Conservation (phyloP, 2,888 invertebrate species). For the Geotrupes spiniger region DNA sequence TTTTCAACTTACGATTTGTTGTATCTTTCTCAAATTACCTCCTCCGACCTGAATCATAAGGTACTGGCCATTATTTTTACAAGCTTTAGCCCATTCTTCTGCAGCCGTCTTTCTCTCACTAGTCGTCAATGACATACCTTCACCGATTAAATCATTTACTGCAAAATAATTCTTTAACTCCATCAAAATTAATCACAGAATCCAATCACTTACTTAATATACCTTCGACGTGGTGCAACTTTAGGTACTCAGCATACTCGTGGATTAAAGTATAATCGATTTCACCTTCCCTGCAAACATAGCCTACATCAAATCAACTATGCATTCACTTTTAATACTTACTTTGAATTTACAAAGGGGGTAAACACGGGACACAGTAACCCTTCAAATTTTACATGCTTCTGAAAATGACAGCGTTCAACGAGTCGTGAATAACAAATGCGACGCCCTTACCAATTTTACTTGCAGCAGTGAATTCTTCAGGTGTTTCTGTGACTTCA, state of each 20-base stretch:
- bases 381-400: constrained; percentile 1
- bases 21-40: constrained; percentile 63
- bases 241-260: neutral
- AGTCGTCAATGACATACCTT: constrained; percentile 66
- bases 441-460: neutral
- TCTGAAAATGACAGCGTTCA: neutral
- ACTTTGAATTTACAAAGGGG: constrained; percentile 1
- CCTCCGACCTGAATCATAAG: constrained; percentile 75
- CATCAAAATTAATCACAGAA: no score
- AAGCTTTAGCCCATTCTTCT: constrained; percentile 60
- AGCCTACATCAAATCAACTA: neutral
- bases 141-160: constrained; percentile 82
- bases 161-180: constrained; percentile 23
- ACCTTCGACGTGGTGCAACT: neutral
- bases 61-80: constrained; percentile 54
- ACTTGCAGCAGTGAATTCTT: neutral
- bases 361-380: neutral
- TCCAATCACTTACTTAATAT: constrained; percentile 4
- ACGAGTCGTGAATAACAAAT: no score
- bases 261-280: neutral
- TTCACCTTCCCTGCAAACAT: neutral
- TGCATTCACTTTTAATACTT: neutral
- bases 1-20: constrained; percentile 58
- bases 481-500: constrained; percentile 2
- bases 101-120: constrained; percentile 65